Conservation (phyloP, 2,113 vertebrate genomes). For the Spizaetus ornatus region DNA sequence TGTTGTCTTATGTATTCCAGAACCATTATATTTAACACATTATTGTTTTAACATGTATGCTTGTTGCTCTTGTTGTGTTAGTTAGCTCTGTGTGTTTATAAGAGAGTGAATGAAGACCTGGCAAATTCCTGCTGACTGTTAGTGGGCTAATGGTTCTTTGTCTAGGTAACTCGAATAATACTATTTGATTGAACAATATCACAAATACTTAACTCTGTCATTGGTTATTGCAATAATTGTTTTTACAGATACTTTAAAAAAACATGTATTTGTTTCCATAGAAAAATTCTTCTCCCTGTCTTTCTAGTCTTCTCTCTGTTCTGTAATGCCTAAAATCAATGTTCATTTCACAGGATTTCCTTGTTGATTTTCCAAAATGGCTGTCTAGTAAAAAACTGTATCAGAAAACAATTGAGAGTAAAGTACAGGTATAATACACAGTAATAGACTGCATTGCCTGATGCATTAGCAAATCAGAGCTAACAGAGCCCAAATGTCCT, state of each 20-base stretch:
- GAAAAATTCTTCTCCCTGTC: not conserved
- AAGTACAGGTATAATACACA: not conserved
- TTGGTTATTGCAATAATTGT: not conserved
- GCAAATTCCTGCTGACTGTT: not conserved
- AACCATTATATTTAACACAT: not conserved
- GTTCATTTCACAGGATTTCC: not conserved
- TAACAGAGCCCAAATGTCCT: not conserved
- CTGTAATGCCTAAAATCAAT: not conserved
- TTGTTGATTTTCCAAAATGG: not conserved
- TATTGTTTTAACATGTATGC: not conserved
- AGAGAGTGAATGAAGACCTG: not conserved
- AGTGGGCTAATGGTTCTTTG: not conserved
- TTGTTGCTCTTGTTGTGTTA: not conserved
- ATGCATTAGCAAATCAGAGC: not conserved
- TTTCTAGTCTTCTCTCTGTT: not conserved
- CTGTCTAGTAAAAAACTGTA: not conserved
- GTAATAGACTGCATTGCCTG: not conserved
- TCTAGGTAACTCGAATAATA: not conserved
- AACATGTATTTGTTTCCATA: not conserved
- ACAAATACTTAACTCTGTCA: not conserved
- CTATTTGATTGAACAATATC: not conserved
- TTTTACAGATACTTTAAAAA: not conserved
- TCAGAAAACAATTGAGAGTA: not conserved
- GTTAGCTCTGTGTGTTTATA: not conserved
- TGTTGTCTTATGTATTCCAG: not conserved